Evolutionary conservation across 2,113 vertebrate genomes (phyloP), one percentile per base, ranked within the genome.

Genomic region (Trachemys scripta): DNA sequence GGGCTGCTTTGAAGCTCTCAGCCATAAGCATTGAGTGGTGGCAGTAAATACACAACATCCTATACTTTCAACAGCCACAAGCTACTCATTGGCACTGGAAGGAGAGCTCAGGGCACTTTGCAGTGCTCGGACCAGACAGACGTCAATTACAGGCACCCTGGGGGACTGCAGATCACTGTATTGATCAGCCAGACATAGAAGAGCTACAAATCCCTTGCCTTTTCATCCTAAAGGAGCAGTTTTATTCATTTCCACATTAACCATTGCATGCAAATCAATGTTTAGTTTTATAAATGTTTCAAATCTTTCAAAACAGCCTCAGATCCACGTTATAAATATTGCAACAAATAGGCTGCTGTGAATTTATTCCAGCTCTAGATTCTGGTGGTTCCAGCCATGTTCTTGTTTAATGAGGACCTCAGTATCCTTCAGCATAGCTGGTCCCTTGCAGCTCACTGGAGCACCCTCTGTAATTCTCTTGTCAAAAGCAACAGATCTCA

Each of bases 361-460:
- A 81, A 62, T 22, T 49, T 47, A 72, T 2, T 45, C 54, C 76
- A 47, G 84, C 80, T 80, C 72, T 47, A n/a, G 72, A 13, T 75
- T 9, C 4, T 8, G 54, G 49, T 38, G 10, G 2, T 10, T 2
- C 24, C 31, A 7, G n/a, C 75, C 51, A 53, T 8, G 7, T 0
- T 1, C 1, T 49, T 88, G 72, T 29, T 62, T 35, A 62, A 72
- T 85, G 47, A 62, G 0, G 24, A 51, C 81, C 80, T 47, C 25
- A 25, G 8, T 49, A 59, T 75, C 84, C 75, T 24, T 11, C 8
- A 51, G 38, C 24, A 27, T 4, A 4, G 2, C 13, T 53, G 72
- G 27, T 54, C 62, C 53, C 85, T 22, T 25, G 57, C 13, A 45
- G 27, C 75, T 38, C 49, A 78, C 42, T 16, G 42, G 6, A 4